phyloP scores from a whole-genome alignment of 2,888 invertebrate genomes.

The Troglohyphantes excavatus region DNA sequence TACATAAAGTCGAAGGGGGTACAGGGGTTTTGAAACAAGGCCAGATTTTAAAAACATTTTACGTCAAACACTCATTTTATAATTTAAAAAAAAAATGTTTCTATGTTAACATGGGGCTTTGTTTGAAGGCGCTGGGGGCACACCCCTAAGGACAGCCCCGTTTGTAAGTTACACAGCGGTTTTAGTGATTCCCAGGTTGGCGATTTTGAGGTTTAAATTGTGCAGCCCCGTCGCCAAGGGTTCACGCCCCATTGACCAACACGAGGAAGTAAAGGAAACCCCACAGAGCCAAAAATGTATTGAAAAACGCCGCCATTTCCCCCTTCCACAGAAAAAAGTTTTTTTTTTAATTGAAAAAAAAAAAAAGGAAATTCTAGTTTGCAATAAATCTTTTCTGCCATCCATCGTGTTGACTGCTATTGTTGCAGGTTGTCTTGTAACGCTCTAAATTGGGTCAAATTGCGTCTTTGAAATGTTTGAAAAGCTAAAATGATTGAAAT shows the following conservation, averaged over 20 bases:
- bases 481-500: too few relatives aligned
- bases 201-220: too few relatives aligned
- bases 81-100: too few relatives aligned
- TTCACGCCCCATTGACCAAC: constrained; percentile 40
- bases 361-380: background rate
- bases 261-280: constrained; percentile 30
- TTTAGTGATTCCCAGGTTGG: too few relatives aligned
- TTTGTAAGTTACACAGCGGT: too few relatives aligned
- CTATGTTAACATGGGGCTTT: too few relatives aligned
- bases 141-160: too few relatives aligned
- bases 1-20: too few relatives aligned
- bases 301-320: constrained; percentile 16
- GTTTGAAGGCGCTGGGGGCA: too few relatives aligned
- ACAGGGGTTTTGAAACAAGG: too few relatives aligned
- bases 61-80: too few relatives aligned
- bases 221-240: background rate
- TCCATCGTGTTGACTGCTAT: background rate
- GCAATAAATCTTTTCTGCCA: background rate
- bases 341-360: background rate
- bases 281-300: background rate
- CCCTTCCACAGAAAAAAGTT: background rate
- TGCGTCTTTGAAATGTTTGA: background rate
- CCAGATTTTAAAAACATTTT: too few relatives aligned
- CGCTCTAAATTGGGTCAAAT: background rate
- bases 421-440: background rate